Conservation (phyloP, 2,797 vertebrate species). For the Neosalanx taihuensis region DNA sequence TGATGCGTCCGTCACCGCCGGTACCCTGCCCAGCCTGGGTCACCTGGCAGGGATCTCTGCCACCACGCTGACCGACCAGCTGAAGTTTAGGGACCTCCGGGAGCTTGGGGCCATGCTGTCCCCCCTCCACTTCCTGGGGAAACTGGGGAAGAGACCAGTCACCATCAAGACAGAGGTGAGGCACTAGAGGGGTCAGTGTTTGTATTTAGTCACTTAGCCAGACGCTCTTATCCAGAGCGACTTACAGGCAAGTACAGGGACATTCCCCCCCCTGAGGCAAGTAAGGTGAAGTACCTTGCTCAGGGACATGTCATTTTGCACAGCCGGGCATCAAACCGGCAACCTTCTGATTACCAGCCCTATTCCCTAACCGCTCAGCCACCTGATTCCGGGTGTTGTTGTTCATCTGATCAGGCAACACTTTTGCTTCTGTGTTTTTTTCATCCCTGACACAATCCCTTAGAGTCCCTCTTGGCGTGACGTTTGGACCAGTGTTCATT, state of each 20-base stretch:
- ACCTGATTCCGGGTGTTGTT: not conserved
- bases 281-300: no score
- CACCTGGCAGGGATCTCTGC: conserved; percentile 86
- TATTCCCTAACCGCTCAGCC: no score
- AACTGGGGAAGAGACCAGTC: conserved; percentile 85
- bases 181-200: no score
- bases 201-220: no score
- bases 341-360: no score
- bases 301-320: no score
- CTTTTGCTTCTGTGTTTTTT: not conserved
- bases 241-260: no score
- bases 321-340: no score
- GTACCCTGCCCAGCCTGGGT: conserved; percentile 86
- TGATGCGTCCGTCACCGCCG: conserved; percentile 90
- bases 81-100: conserved; percentile 88
- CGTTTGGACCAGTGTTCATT: not conserved
- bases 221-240: no score
- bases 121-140: conserved; percentile 89
- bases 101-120: conserved; percentile 90
- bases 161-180: conserved; percentile 91
- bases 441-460: not conserved
- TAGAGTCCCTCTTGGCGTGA: no score
- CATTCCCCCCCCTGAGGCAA: no score
- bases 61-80: conserved; percentile 85
- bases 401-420: not conserved